Percentiles rank a stretch among this genome's conserved stretches.
Evolutionary conservation across 2,888 invertebrate species (phyloP).

Genomic region (Acheta domesticus): DNA sequence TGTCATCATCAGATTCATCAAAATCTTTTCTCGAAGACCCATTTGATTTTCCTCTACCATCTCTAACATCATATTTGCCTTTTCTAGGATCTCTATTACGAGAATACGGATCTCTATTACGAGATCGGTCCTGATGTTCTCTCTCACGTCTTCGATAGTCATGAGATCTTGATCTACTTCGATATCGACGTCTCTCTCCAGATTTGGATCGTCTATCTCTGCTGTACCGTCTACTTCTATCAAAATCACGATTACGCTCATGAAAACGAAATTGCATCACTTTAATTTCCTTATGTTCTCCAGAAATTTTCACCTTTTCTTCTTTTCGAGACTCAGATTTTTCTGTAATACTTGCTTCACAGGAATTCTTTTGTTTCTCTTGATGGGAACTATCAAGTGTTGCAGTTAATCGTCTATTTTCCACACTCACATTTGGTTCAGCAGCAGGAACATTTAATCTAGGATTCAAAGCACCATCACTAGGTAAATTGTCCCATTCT

Average conservation of each 20-base stretch:
- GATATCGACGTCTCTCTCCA: constrained; percentile 11
- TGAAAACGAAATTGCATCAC: not conserved
- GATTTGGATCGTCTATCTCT: constrained; percentile 12
- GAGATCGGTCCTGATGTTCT: constrained; percentile 4
- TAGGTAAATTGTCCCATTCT: not conserved
- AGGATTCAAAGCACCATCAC: not conserved
- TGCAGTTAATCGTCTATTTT: not conserved
- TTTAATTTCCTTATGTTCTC: not conserved
- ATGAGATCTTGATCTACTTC: constrained; percentile 23
- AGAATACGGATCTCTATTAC: not conserved
- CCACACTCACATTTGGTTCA: not conserved
- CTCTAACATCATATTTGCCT: constrained; percentile 19
- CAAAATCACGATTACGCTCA: not conserved
- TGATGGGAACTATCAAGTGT: not conserved
- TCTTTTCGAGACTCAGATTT: not conserved
- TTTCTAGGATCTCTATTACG: constrained; percentile 9
- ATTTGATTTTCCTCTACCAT: not conserved
- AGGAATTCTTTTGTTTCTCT: not conserved
- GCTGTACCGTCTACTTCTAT: not conserved
- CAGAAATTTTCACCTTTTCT: not conserved
- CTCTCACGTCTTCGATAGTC: constrained; percentile 19
- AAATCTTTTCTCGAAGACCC: not conserved
- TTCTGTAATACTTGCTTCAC: not conserved
- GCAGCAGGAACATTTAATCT: not conserved
- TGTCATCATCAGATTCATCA: constrained; percentile 38